phyloP scores from a whole-genome alignment of 2,888 invertebrate genomes.

The Cataglyphis albicans region DNA sequence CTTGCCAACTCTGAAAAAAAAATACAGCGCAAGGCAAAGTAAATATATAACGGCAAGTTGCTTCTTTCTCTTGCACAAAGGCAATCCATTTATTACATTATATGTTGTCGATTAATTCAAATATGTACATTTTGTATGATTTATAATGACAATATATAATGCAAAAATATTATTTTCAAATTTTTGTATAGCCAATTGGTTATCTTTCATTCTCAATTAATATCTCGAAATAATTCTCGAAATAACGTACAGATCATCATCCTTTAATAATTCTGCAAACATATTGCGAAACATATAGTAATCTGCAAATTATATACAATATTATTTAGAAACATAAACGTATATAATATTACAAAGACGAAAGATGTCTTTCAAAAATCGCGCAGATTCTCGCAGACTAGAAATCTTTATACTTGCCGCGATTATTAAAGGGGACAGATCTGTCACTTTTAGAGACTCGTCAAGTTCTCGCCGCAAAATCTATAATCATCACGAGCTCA shows the following conservation, averaged over 20 bases:
- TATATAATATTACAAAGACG: not conserved
- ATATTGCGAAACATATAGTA: not conserved
- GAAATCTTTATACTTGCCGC: not conserved
- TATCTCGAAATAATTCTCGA: slow-evolving; percentile 17
- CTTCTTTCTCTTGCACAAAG: not conserved
- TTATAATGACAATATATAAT: not conserved
- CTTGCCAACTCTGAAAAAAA: slow-evolving; percentile 27
- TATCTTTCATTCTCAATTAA: slow-evolving; percentile 3
- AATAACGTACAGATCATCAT: slow-evolving; percentile 18
- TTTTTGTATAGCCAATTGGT: not conserved
- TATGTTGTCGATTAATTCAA: slow-evolving; percentile 13
- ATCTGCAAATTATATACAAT: not conserved
- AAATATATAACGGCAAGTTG: not conserved
- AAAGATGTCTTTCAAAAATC: not conserved
- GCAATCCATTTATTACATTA: not conserved
- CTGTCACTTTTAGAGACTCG: not conserved
- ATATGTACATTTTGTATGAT: not conserved
- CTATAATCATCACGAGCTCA: not conserved
- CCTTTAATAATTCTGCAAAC: slow-evolving; percentile 11
- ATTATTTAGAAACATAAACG: not conserved
- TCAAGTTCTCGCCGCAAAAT: not conserved
- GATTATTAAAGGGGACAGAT: not conserved
- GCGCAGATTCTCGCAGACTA: not conserved
- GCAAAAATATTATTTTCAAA: not conserved
- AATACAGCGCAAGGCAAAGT: slow-evolving; percentile 5